Percentiles rank a stretch among this genome's conserved stretches.
phyloP scores from a whole-genome alignment of 2,113 vertebrate genomes.

The Cisticola juncidis region DNA sequence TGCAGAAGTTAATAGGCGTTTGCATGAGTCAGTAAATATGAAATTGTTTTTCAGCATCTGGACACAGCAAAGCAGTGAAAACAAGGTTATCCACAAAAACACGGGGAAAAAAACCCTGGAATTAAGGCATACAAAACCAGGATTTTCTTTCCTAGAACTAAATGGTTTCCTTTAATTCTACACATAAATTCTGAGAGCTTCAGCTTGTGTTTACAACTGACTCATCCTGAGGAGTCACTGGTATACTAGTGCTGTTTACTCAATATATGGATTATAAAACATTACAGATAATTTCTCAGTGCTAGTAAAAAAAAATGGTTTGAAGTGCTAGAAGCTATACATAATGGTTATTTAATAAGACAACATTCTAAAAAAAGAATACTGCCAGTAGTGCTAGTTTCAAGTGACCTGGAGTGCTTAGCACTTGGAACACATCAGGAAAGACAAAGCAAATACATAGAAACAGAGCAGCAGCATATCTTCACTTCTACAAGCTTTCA shows the following conservation, averaged over 20 bases:
- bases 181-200: not conserved
- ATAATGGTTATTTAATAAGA: not conserved
- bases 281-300: not conserved
- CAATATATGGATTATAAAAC: not conserved
- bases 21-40: constrained; percentile 11
- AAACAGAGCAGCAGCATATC: not conserved
- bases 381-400: not conserved
- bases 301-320: not conserved
- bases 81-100: not conserved
- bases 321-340: not conserved
- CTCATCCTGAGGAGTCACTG: not conserved
- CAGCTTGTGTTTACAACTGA: not conserved
- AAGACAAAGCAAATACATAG: not conserved
- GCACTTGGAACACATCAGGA: not conserved
- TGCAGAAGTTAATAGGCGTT: not conserved
- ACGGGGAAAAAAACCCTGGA: not conserved
- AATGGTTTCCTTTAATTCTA: not conserved
- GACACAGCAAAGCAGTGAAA: not conserved
- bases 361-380: not conserved
- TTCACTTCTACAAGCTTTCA: not conserved
- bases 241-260: not conserved
- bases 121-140: not conserved
- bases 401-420: not conserved
- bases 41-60: constrained; percentile 3
- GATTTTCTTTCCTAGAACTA: not conserved